These are phyloP conservation scores for Propithecus coquereli DNA, from an alignment of 2,113 vertebrate genomes.

Conservation along the genomic window DNA sequence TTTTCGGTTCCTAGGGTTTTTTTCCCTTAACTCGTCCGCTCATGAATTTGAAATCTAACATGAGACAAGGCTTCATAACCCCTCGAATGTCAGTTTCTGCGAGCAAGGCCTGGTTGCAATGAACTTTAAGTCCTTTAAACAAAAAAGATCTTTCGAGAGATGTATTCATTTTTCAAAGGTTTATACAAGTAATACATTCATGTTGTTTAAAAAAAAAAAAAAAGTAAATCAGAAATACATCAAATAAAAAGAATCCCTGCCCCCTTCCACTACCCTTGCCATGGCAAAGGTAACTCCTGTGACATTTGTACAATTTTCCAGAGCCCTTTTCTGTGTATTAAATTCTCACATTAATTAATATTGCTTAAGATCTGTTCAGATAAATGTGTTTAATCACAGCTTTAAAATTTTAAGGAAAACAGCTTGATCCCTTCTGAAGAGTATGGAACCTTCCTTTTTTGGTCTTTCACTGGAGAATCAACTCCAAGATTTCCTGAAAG, in stretches of 20 bases:
- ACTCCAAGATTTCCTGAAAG: slow-evolving; percentile 26
- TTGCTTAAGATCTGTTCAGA: background rate
- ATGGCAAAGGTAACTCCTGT: background rate
- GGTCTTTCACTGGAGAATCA: background rate
- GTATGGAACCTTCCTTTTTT: slow-evolving; percentile 36
- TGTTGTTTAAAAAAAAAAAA: too few relatives aligned
- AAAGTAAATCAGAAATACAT: background rate
- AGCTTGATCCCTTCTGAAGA: background rate
- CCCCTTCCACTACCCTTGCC: background rate
- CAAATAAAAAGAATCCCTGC: background rate
- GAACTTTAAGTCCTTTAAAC: background rate
- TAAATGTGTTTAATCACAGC: background rate
- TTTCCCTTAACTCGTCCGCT: background rate
- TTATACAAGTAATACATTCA: background rate
- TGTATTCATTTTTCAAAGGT: background rate
- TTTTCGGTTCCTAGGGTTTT: background rate
- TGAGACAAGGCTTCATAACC: background rate
- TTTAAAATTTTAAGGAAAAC: background rate
- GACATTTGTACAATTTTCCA: background rate
- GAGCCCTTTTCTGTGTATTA: background rate
- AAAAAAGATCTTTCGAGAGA: background rate
- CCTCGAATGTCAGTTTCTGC: background rate
- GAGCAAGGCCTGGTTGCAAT: background rate
- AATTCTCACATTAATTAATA: background rate
- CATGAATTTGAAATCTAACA: background rate